phyloP scores from a whole-genome alignment of 2,113 vertebrate species.

The Scopus umbretta region DNA sequence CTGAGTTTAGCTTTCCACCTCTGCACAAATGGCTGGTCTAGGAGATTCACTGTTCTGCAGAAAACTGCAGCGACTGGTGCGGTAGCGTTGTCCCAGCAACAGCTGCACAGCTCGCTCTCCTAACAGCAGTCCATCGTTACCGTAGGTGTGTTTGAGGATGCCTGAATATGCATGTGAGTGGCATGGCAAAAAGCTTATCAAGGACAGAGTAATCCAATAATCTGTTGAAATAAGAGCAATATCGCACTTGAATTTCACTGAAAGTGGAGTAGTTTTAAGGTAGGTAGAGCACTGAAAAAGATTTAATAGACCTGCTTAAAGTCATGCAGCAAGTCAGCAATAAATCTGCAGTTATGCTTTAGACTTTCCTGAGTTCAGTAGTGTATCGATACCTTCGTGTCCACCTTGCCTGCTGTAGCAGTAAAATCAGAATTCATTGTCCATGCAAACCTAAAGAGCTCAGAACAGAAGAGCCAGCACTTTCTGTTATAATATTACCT shows the following conservation, averaged over 20 bases:
- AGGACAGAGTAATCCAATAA: neutral
- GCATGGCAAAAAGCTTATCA: neutral
- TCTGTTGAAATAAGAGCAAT: neutral
- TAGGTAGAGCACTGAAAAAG: neutral
- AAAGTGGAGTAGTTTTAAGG: neutral
- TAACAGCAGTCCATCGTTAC: fast-evolving
- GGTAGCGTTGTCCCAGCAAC: neutral
- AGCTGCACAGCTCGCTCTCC: fast-evolving
- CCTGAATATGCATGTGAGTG: neutral
- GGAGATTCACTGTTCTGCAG: neutral
- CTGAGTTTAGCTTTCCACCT: neutral
- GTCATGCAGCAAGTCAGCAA: neutral
- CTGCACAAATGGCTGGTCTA: neutral
- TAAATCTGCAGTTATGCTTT: neutral
- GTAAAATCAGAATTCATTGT: neutral
- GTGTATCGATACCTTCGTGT: neutral
- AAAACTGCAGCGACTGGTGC: neutral
- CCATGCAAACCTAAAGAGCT: neutral
- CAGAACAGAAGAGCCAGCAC: neutral
- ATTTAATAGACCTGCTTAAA: neutral
- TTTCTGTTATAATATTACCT: neutral
- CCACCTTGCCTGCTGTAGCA: neutral
- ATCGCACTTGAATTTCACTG: neutral
- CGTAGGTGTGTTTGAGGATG: neutral
- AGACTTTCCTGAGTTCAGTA: neutral